Base-by-base conservation (phyloP, 2,113 vertebrate genomes). In the Xiphorhynchus elegans region DNA sequence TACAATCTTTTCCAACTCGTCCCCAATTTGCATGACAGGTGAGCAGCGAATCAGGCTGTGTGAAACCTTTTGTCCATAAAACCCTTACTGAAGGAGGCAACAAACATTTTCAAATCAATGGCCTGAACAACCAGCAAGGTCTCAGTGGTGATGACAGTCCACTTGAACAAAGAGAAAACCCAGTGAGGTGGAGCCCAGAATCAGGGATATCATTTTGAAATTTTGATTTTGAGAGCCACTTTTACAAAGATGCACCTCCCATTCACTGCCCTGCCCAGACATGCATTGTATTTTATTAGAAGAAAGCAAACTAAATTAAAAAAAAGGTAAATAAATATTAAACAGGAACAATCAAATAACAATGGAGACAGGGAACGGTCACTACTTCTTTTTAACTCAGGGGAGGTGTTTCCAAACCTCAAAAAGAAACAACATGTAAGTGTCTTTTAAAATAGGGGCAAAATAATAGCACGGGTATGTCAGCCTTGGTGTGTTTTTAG, bases 381-480 rank as follows among this genome's bases (percentile, higher is more conserved):
- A 33, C 8, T 1, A 46, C 52, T 79, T 70, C 33, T 78, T 75
- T 84, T 56, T 58, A 69, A 72, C 37, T 62, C 62, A 11, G 6
- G 5, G 15, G 2, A 69, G 17, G 12, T 47, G n/a, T n/a, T 79
- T 28, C 44, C 15, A 68, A 82, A 53, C 35, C 9, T 35, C 15
- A 6, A 31, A 50, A 35, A 63, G 14, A 84, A 89, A 50, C 10
- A 52, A 28, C 15, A 35, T 11, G 3, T 9, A 26, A 46, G 3
- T 23, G 11, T 14, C 20, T 73, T 87, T 84, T 44, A 44, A 70
- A 47, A 81, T 3, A 55, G 12, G 33, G 16, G 23, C 50, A 80
- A 13, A 7, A 16, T 81, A 84, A 75, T 0, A 1, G 12, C 24
- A 49, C 2, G 23, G n/a, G 31, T 47, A 25, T 2, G 1, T 63